Evolutionary conservation across 2,113 vertebrate genomes (phyloP), one percentile per base, ranked within the genome.

Genomic region (Panurus biarmicus): DNA sequence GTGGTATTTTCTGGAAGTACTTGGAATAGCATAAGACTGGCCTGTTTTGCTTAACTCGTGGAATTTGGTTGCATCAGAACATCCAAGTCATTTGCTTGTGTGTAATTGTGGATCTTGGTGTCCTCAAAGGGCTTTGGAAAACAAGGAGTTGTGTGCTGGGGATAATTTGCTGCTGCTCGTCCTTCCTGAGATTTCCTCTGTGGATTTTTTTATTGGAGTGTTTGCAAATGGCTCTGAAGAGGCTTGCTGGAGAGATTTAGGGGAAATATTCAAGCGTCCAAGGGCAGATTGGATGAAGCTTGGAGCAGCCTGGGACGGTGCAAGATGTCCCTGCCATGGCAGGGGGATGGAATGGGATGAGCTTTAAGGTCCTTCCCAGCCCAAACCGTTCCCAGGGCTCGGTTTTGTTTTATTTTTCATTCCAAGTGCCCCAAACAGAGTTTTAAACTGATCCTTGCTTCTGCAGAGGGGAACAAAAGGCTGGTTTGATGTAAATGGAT

Each of bases 401-500:
- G 12, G 15, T n/a, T n/a, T n/a, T n/a, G n/a, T n/a, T n/a, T n/a
- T n/a, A n/a, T n/a, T n/a, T n/a, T n/a, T n/a, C n/a, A n/a, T 12
- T 6, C 7, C 56, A 22, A 80, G 15, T 2, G 6, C 29, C 80
- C 66, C 56, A 29, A 65, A 20, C 15, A n/a, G 77, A 45, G 40
- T 78, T 77, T 77, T 20, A 5, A 54, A 38, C 44, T 31, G 10
- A 13, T 50, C 16, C 23, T 74, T 0, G 1, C 3, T n/a, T 56
- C 25, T 57, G 78, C 70, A n/a, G 66, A n/a, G 48, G 28, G 62
- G 48, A 87, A 95, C 87, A 94, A 87, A 92, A 21, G 78, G 77
- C 1, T 38, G 58, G 21, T 71, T 71, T 91, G 73, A 51, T 92
- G 51, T 1, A 0, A 10, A 9, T 22, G 7, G 64, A 1, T 77